A percentile compares a stretch with the other conserved stretches of the same genome.
These are phyloP conservation scores for Archivesica marissinica DNA, from an alignment of 1,140 invertebrate genomes.

Conservation along the genomic window DNA sequence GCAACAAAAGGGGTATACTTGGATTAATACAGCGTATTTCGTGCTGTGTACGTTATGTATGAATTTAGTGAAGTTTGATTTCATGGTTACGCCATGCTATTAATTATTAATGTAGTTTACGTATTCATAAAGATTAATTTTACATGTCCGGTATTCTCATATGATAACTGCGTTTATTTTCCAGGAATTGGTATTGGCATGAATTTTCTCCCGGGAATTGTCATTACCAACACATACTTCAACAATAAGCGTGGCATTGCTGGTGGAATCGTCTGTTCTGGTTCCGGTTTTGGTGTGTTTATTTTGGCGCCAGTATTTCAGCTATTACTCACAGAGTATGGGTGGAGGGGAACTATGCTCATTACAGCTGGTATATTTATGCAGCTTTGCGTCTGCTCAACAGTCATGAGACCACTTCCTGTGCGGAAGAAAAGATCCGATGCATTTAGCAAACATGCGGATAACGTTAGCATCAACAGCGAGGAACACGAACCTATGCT, in stretches of 20 bases:
- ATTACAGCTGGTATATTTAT: conserved; percentile 32
- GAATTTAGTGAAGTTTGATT: too few relatives aligned
- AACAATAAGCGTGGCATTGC: conserved; percentile 93
- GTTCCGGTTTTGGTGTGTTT: conserved; percentile 94
- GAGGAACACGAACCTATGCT: too few relatives aligned
- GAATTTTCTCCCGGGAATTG: conserved; percentile 94
- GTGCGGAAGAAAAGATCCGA: background rate
- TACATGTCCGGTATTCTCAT: too few relatives aligned
- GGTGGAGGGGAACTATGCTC: conserved; percentile 28
- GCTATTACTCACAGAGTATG: conserved; percentile 15
- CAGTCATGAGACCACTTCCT: conserved; percentile 25
- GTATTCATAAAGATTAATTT: too few relatives aligned
- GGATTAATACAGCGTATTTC: too few relatives aligned
- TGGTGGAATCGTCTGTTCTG: conserved; percentile 94
- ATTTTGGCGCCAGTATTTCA: conserved; percentile 77
- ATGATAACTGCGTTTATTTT: too few relatives aligned
- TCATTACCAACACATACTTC: conserved; percentile 95
- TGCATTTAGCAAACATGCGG: background rate
- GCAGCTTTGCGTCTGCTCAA: conserved; percentile 32
- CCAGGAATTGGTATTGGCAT: conserved; percentile 93
- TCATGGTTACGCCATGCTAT: too few relatives aligned
- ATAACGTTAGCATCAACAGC: too few relatives aligned
- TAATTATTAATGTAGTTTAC: too few relatives aligned
- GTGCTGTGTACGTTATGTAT: too few relatives aligned
- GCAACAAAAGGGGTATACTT: too few relatives aligned